A percentile compares a stretch with the other conserved stretches of the same genome.
phyloP scores from a whole-genome alignment of 2,113 vertebrate species.

The Shinisaurus crocodilurus region DNA sequence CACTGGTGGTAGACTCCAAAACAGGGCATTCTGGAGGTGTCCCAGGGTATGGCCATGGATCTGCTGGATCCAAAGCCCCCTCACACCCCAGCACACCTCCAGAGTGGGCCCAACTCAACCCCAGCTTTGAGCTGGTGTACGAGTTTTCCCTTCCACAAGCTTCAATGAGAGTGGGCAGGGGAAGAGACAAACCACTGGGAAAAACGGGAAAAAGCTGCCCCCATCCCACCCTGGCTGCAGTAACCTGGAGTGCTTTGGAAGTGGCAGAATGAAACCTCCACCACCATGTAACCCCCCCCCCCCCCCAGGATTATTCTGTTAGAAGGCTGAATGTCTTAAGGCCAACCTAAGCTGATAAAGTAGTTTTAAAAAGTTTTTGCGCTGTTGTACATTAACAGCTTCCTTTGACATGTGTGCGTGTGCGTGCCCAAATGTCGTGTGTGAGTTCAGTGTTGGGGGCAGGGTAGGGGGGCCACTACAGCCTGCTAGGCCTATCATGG shows the following conservation, averaged over 20 bases:
- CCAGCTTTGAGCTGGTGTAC: neutral
- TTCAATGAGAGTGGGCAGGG: neutral
- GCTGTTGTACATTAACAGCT: no score
- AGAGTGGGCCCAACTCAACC: neutral
- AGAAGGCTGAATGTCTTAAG: neutral
- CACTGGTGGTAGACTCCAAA: neutral
- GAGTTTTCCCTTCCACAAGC: neutral
- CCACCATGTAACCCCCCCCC: neutral
- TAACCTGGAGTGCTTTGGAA: neutral
- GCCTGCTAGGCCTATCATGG: no score
- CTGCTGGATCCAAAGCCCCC: neutral
- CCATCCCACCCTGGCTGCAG: neutral
- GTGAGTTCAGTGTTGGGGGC: no score
- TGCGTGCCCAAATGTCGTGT: no score
- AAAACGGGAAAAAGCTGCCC: neutral
- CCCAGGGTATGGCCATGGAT: neutral
- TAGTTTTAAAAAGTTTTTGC: no score
- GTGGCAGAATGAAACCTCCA: neutral
- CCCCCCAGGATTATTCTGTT: neutral
- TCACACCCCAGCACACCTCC: neutral
- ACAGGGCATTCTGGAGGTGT: neutral
- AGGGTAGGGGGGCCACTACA: no score
- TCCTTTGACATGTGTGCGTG: no score
- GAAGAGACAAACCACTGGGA: neutral
- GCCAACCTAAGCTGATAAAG: neutral